Base-by-base conservation (phyloP, 2,113 vertebrate genomes). In the Myotis yumanensis region DNA sequence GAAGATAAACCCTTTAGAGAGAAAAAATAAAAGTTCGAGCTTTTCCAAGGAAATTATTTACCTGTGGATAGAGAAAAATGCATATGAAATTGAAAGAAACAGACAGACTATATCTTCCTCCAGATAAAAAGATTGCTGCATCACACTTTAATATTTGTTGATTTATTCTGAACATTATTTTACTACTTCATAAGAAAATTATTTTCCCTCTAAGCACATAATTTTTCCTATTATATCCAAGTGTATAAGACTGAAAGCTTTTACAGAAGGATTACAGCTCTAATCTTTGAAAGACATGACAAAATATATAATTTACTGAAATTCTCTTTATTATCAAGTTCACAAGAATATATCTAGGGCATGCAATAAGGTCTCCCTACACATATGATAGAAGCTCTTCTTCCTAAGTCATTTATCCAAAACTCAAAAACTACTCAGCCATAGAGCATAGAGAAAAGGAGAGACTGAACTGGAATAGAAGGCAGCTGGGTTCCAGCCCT, bases 171-270 rank as follows among this genome's bases (percentile, higher is more conserved):
- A 95, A 69, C 82, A 95, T 86, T 83, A 93, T 92, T 96, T 95
- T 94, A 96, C 92, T 94, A 90, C 96, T 95, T 93, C 79, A 95
- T 89, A 83, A 73, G 88, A 95, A 96, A 93, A 83, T 93, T 82
- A 7, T 96, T 93, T 88, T 96, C 30, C 62, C 37, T 85, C 62
- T 85, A 90, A 93, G 86, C 59, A 28, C 54, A 11, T 89, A 37
- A 12, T 57, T 96, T 93, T 96, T 92, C 71, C 94, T 93, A 46
- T 92, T 66, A 81, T 83, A 93, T 86, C 66, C 48, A 68, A 86
- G 30, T 69, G 23, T 94, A 82, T 43, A 94, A 93, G 11, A 46
- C 72, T 83, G 48, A 82, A 96, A 93, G 77, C 22, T 90, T 90
- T 95, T 75, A 79, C 32, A 23, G 79, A 90, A 92, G 30, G 52